These are phyloP conservation scores for Poeciliopsis presidionis DNA, from an alignment of 2,797 vertebrate species.

Conservation along the genomic window DNA sequence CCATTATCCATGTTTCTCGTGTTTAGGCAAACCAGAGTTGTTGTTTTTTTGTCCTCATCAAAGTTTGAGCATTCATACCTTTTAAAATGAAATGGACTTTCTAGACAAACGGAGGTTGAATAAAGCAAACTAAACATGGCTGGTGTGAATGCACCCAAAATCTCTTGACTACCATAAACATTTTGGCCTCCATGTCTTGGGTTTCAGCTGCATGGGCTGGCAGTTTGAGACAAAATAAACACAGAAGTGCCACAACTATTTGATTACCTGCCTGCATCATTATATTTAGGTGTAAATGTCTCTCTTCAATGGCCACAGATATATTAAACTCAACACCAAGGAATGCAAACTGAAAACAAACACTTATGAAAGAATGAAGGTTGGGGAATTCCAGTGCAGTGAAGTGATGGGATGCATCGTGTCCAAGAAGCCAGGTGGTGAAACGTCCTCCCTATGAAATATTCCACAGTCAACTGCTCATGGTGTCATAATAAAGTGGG, in stretches of 20 bases:
- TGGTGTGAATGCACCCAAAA: not conserved
- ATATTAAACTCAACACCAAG: no score
- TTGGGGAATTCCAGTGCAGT: not conserved
- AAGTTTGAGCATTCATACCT: no score
- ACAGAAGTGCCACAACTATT: not conserved
- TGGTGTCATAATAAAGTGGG: no score
- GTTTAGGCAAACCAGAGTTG: no score
- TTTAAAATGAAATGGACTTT: no score
- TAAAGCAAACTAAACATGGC: no score
- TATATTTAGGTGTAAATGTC: no score
- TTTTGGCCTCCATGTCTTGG: not conserved
- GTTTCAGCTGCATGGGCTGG: not conserved
- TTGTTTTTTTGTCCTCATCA: no score
- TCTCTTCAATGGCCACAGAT: no score
- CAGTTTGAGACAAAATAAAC: not conserved
- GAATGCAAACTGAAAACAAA: not conserved
- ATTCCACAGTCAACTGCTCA: not conserved
- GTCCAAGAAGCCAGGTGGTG: not conserved
- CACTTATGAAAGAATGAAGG: not conserved
- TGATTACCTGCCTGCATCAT: no score
- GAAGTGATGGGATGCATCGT: not conserved
- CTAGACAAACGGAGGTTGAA: no score
- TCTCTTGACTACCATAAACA: not conserved
- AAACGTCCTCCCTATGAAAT: not conserved
- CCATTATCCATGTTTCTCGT: constrained; percentile 8